A percentile compares a stretch with the other conserved stretches of the same genome.
Conservation (phyloP, 2,888 invertebrate species). For the Trisateles emortualis region DNA sequence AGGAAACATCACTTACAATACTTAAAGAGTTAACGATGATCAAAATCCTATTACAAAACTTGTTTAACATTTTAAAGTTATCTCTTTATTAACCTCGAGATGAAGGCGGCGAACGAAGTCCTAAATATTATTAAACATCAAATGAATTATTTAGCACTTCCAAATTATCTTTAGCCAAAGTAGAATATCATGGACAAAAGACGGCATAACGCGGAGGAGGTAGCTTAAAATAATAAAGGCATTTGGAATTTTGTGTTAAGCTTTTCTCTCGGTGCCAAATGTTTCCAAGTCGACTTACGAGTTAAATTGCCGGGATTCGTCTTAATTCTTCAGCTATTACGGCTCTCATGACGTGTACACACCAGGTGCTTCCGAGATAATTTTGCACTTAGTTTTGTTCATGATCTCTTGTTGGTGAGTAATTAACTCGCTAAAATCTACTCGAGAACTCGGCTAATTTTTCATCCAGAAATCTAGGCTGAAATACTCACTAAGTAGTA, state of each 20-base stretch:
- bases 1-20: constrained; percentile 24
- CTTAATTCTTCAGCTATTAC: constrained; percentile 67
- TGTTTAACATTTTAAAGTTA: constrained; percentile 38
- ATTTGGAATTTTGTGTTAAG: constrained; percentile 58
- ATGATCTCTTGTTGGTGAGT: constrained; percentile 44
- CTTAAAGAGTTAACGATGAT: constrained; percentile 29
- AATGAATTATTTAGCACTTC: constrained; percentile 52
- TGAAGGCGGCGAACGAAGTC: constrained; percentile 37
- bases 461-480: constrained; percentile 27
- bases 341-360: constrained; percentile 49
- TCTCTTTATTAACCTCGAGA: constrained; percentile 45
- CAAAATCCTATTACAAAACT: constrained; percentile 34
- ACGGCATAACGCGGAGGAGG: constrained; percentile 49
- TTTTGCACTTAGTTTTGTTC: constrained; percentile 49
- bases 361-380: constrained; percentile 58
- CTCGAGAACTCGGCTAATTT: constrained; percentile 40
- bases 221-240: constrained; percentile 63
- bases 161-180: constrained; percentile 50
- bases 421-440: constrained; percentile 46
- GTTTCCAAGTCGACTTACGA: constrained; percentile 62
- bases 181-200: constrained; percentile 56
- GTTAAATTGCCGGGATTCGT: constrained; percentile 63
- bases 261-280: constrained; percentile 57
- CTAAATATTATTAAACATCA: constrained; percentile 52
- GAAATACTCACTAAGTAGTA: constrained; percentile 24